Percentiles rank a stretch among this genome's conserved stretches.
phyloP scores from a whole-genome alignment of 2,113 vertebrate species.

The Tapirus terrestris region DNA sequence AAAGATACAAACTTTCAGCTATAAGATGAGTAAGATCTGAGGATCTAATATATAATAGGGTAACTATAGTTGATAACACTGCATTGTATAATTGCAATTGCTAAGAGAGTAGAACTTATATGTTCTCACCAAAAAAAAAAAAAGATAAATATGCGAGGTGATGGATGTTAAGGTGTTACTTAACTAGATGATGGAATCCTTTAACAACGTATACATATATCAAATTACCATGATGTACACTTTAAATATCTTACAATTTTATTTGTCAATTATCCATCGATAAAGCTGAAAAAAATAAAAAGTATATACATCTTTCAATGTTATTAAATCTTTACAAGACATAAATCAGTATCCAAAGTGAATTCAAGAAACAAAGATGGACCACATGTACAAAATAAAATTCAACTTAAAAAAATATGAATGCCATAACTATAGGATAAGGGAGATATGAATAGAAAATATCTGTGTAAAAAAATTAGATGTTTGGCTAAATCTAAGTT shows the following conservation, averaged over 20 bases:
- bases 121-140: neutral
- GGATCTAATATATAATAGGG: neutral
- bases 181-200: neutral
- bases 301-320: neutral
- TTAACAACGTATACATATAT: neutral
- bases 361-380: slow-evolving; percentile 23
- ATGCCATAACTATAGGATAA: neutral
- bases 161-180: neutral
- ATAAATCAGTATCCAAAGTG: neutral
- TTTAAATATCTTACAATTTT: neutral
- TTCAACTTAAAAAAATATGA: neutral
- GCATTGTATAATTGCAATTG: neutral
- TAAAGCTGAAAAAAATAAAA: neutral
- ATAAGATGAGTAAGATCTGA: neutral
- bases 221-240: neutral
- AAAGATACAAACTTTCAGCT: neutral
- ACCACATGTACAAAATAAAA: neutral
- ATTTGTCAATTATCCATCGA: neutral
- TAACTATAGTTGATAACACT: neutral
- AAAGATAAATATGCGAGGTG: neutral
- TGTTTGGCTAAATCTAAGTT: neutral
- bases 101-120: neutral
- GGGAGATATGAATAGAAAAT: neutral
- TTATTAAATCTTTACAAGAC: neutral
- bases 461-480: neutral